phyloP scores from a whole-genome alignment of 1,140 invertebrate species.

The Drosophila bocqueti region DNA sequence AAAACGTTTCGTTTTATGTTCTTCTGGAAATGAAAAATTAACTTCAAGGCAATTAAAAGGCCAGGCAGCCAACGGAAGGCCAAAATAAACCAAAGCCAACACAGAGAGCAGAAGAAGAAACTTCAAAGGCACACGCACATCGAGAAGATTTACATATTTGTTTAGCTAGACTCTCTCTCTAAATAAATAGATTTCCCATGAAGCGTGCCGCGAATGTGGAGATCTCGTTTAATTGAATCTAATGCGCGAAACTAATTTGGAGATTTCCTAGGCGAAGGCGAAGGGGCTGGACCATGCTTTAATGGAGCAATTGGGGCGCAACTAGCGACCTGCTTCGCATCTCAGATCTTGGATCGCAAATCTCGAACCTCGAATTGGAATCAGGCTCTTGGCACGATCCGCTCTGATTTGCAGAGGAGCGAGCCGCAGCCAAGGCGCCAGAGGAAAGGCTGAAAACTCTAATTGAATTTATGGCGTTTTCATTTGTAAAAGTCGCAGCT shows the following conservation, averaged over 20 bases:
- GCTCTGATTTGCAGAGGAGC: conserved; percentile 70
- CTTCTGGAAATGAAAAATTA: conserved; percentile 43
- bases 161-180: conserved; percentile 33
- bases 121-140: conserved; percentile 57
- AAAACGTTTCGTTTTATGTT: conserved; percentile 58
- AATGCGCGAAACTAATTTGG: conserved; percentile 79
- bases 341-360: conserved; percentile 7
- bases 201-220: conserved; percentile 29
- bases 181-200: conserved; percentile 61
- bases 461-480: conserved; percentile 79
- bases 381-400: conserved; percentile 42
- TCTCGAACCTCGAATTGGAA: conserved; percentile 21
- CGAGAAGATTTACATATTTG: conserved; percentile 61
- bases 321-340: conserved; percentile 56
- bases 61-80: conserved; percentile 18
- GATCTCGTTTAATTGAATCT: conserved; percentile 68
- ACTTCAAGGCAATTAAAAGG: conserved; percentile 61
- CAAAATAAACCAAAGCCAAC: conserved; percentile 13
- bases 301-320: conserved; percentile 64
- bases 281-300: conserved; percentile 19
- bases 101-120: conserved; percentile 29
- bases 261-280: conserved; percentile 46
- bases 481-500: conserved; percentile 70
- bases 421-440: conserved; percentile 20
- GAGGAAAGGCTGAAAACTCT: conserved; percentile 47